Evolutionary conservation across 2,113 vertebrate species (phyloP).

Genomic region (Siniperca chuatsi): DNA sequence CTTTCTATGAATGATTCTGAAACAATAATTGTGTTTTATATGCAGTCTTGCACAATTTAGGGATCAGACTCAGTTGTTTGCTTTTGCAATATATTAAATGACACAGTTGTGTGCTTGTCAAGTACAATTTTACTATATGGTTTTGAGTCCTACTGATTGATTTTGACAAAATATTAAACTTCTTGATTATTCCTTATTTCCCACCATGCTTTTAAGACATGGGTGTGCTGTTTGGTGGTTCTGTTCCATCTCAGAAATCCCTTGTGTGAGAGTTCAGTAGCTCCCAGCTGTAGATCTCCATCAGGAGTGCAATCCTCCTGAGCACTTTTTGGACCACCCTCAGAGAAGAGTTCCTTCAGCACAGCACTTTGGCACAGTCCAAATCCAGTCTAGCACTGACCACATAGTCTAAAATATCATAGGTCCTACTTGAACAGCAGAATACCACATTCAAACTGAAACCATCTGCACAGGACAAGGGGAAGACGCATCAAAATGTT

Average conservation of each 20-base stretch:
- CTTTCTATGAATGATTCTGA: constrained; percentile 29
- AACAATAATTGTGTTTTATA: constrained; percentile 20
- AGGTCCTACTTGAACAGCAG: constrained; percentile 45
- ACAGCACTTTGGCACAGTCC: constrained; percentile 49
- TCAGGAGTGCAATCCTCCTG: constrained; percentile 24
- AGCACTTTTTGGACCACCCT: constrained; percentile 64
- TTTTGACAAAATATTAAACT: not conserved
- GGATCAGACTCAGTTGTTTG: not conserved
- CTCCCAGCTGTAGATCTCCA: constrained; percentile 34
- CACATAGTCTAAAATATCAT: constrained; percentile 70
- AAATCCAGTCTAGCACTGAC: constrained; percentile 62
- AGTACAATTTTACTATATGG: not conserved
- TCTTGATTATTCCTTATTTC: not conserved
- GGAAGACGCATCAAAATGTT: constrained; percentile 42
- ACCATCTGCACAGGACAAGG: constrained; percentile 67
- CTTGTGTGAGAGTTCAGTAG: constrained; percentile 22
- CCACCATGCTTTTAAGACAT: not conserved
- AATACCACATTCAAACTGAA: constrained; percentile 69
- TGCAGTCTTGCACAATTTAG: not conserved
- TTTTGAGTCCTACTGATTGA: not conserved
- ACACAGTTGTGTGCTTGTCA: not conserved
- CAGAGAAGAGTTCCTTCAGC: constrained; percentile 51
- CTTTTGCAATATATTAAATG: constrained; percentile 4
- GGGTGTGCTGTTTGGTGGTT: not conserved
- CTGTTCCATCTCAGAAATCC: constrained; percentile 19